Percentiles rank a stretch among this genome's conserved stretches.
These are phyloP conservation scores for Pungitius pungitius DNA, from an alignment of 2,113 vertebrate genomes.

Conservation along the genomic window DNA sequence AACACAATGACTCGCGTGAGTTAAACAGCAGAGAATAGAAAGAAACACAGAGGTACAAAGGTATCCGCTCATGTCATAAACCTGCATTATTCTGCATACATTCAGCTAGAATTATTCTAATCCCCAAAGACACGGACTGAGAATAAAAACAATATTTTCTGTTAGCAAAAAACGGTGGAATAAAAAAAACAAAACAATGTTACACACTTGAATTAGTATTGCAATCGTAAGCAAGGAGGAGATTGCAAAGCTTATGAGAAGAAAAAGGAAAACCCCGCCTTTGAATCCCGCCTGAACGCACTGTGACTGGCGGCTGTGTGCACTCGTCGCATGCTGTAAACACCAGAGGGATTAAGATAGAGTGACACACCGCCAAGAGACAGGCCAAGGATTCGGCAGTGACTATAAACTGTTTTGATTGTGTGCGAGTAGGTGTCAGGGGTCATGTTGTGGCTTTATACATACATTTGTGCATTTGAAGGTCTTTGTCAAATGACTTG, in stretches of 20 bases:
- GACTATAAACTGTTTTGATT: conserved; percentile 14
- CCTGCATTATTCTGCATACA: background rate
- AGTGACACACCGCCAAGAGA: conserved; percentile 33
- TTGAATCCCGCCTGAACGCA: background rate
- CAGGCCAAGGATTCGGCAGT: conserved; percentile 24
- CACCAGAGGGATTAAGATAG: conserved; percentile 36
- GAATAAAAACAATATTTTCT: background rate
- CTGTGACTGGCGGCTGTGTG: background rate
- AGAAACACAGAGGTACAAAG: background rate
- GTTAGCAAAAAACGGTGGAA: background rate
- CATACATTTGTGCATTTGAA: conserved; percentile 1
- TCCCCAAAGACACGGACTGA: background rate
- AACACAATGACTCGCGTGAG: conserved; percentile 22
- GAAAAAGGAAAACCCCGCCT: background rate
- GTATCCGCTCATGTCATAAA: background rate
- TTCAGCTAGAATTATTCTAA: background rate
- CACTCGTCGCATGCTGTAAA: conserved; percentile 43
- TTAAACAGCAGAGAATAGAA: conserved; percentile 4
- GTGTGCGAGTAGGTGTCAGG: background rate
- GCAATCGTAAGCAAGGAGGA: background rate
- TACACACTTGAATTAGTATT: background rate
- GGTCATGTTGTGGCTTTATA: conserved; percentile 19
- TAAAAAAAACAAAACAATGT: conserved; percentile 3
- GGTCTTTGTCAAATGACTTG: conserved; percentile 1
- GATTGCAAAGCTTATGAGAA: conserved; percentile 8